Percentiles rank a stretch among this genome's conserved stretches.
Evolutionary conservation across 2,797 vertebrate species (phyloP).

Genomic region (Myotis daubentonii): DNA sequence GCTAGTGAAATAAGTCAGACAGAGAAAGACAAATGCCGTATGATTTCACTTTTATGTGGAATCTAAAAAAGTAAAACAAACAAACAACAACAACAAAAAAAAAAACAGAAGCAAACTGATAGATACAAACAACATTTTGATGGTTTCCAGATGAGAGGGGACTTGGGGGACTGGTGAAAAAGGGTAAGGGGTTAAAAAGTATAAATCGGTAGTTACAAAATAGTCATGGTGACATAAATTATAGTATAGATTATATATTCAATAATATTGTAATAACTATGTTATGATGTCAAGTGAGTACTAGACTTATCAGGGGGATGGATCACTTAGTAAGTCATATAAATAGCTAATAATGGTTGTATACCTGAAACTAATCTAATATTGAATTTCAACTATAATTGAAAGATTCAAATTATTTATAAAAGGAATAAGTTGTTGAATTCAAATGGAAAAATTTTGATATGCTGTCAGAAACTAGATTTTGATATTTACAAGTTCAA

Average conservation of each 20-base stretch:
- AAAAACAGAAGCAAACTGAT: background rate
- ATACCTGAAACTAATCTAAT: background rate
- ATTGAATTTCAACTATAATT: background rate
- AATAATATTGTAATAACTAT: background rate
- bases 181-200: background rate
- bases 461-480: conserved; percentile 81
- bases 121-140: background rate
- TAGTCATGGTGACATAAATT: background rate
- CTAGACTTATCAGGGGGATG: background rate
- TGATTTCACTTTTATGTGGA: background rate
- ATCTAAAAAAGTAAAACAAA: background rate
- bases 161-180: background rate
- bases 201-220: background rate
- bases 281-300: too few species aligned
- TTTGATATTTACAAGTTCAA: conserved; percentile 82
- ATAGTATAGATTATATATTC: background rate
- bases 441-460: conserved; percentile 81
- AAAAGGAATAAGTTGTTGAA: conserved; percentile 79
- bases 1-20: background rate
- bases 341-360: background rate
- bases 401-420: background rate
- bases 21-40: background rate
- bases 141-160: background rate
- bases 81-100: background rate
- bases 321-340: background rate